These are phyloP conservation scores for Trinorchestia longiramus DNA, from an alignment of 1,140 invertebrate species.

Conservation along the genomic window DNA sequence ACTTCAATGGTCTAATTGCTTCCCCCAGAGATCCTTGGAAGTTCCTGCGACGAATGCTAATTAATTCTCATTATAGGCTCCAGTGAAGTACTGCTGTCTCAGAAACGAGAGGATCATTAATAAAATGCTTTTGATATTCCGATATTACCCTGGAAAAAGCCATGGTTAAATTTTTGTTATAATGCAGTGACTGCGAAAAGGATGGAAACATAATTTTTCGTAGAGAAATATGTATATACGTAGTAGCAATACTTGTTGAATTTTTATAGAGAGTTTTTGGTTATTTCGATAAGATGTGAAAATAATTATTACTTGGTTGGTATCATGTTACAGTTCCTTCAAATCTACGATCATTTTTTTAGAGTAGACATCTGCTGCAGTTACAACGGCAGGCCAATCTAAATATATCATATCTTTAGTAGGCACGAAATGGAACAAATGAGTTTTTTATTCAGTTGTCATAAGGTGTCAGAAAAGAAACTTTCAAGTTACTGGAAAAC, in stretches of 20 bases:
- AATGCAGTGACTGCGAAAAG: not conserved
- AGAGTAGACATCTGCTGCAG: not conserved
- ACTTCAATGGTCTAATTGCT: not conserved
- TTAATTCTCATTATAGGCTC: not conserved
- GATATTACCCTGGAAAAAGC: too few relatives aligned
- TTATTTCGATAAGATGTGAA: not conserved
- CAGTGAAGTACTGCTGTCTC: not conserved
- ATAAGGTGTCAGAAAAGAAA: not conserved
- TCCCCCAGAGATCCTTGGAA: not conserved
- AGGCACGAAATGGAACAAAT: not conserved
- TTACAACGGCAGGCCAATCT: not conserved
- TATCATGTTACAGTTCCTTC: not conserved
- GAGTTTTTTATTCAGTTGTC: not conserved
- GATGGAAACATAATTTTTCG: too few relatives aligned
- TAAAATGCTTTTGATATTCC: not conserved
- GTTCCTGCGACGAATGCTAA: constrained; percentile 12
- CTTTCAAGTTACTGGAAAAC: not conserved
- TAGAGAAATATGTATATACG: not conserved
- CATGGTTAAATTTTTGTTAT: not conserved
- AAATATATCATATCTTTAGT: not conserved
- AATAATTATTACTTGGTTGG: not conserved
- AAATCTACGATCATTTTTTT: not conserved
- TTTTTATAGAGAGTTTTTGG: not conserved
- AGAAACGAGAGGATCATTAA: not conserved
- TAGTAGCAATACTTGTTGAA: not conserved